Evolutionary conservation across 35 echinoderm and acorn worm species (phyloP).

Genomic region (Eucidaris tribuloides): DNA sequence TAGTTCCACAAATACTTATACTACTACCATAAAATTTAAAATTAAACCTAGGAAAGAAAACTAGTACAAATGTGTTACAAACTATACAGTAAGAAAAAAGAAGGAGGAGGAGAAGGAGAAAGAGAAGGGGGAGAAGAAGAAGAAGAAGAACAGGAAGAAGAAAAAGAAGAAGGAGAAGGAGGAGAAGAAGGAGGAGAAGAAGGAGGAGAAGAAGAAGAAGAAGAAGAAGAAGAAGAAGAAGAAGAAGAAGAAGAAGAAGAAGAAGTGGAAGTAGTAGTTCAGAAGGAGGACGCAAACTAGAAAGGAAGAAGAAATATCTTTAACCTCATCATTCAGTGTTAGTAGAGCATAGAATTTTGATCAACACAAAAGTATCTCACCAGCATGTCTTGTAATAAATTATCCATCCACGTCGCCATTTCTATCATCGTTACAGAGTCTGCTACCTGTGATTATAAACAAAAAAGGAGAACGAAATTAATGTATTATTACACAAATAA

Average conservation of each 20-base stretch:
- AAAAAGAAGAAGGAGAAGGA: background rate
- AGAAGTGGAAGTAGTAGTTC: background rate
- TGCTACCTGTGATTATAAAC: too few species aligned
- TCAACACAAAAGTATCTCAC: background rate
- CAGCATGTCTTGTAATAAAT: background rate
- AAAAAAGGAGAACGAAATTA: too few species aligned
- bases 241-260: background rate
- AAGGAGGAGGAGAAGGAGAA: background rate
- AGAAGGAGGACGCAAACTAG: background rate
- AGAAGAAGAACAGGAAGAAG: too few species aligned
- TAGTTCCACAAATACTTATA: too few species aligned
- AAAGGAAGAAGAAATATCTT: too few species aligned
- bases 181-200: background rate
- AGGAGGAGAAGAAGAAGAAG: background rate
- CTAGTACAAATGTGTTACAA: background rate
- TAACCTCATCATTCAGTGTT: background rate
- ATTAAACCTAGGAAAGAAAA: too few species aligned
- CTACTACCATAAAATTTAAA: too few species aligned
- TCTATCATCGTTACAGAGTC: constrained; percentile 32
- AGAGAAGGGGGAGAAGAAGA: background rate
- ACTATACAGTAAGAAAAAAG: background rate
- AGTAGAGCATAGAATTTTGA: background rate
- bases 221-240: background rate
- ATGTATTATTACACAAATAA: too few species aligned
- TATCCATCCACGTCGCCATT: constrained; percentile 33